Base-by-base conservation (phyloP, 2,113 vertebrate species). In the Alouatta palliata region DNA sequence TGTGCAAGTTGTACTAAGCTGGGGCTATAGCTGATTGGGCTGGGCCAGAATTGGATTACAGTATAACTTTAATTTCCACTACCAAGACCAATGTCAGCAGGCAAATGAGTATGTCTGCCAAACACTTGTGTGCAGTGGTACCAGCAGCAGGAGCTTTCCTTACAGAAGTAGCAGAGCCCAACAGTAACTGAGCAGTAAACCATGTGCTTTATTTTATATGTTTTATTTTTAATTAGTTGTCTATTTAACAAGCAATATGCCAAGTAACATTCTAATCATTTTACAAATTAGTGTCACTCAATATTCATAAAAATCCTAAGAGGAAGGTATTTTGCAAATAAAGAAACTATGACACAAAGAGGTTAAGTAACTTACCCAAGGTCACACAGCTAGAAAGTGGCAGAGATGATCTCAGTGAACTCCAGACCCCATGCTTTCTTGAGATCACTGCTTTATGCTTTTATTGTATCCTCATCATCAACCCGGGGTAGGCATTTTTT, bases 401-500 rank as follows among this genome's bases (percentile, higher is more conserved):
- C 19, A 64, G 25, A 90, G 12, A 9, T 47, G 20, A 8, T 40
- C 66, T 2, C 17, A 25, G 3, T 21, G 27, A 73, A 56, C 43
- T 12, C 5, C 40, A 82, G 58, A 56, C 5, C 25, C 54, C 64
- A 6, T 8, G 20, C 25, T 66, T 3, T 68, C 21, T 30, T 80
- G 35, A 91, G n/a, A 58, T 49, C 16, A 16, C 9, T 87, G 5
- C 8, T 45, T 81, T 45, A 16, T 16, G 7, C 21, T 23, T 35
- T 91, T 32, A 30, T 21, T 64, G 56, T 47, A 49, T 49, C 20
- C 13, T 71, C 8, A 30, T 8, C 12, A 40, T 14, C 27, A 2
- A 14, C 16, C 8, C 16, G 2, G 27, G 0, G 17, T 23, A 43
- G 37, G 30, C 0, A 14, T 43, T 23, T 56, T 25, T 3, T 49